Percentiles rank a stretch among this genome's conserved stretches.
phyloP scores from a whole-genome alignment of 2,888 invertebrate species.

The Bembecia ichneumoniformis region DNA sequence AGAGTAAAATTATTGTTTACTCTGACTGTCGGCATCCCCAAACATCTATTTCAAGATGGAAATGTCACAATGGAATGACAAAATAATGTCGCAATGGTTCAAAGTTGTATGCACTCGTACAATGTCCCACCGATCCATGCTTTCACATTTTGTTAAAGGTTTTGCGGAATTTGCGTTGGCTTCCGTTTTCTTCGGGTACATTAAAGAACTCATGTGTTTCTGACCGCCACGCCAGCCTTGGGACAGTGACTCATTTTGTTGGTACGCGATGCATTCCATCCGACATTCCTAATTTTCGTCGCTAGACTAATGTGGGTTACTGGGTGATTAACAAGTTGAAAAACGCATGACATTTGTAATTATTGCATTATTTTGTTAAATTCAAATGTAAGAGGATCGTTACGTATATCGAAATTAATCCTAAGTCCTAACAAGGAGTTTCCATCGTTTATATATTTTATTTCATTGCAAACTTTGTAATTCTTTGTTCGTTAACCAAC shows the following conservation, averaged over 20 bases:
- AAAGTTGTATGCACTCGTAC: slow-evolving; percentile 17
- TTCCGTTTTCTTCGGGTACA: slow-evolving; percentile 11
- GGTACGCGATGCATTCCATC: slow-evolving; percentile 46
- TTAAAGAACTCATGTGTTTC: slow-evolving; percentile 5
- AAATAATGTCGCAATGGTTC: slow-evolving; percentile 22
- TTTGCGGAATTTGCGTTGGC: slow-evolving; percentile 9
- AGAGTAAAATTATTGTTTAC: slow-evolving; percentile 14
- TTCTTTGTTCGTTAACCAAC: slow-evolving; percentile 57
- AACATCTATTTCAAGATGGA: slow-evolving; percentile 6
- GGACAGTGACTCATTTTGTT: slow-evolving; percentile 42
- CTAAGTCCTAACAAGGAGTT: slow-evolving; percentile 31
- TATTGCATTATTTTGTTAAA: too few species aligned
- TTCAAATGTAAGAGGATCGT: too few species aligned
- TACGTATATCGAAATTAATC: too few species aligned
- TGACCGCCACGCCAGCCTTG: slow-evolving; percentile 9
- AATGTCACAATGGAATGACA: slow-evolving; percentile 17
- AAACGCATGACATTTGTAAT: too few species aligned
- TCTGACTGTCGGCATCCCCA: slow-evolving; percentile 12
- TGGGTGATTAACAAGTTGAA: neutral
- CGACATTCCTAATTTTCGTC: slow-evolving; percentile 35
- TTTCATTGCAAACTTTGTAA: slow-evolving; percentile 31
- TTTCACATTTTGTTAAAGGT: neutral
- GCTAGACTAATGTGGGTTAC: neutral
- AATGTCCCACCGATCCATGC: slow-evolving; percentile 20
- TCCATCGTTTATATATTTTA: slow-evolving; percentile 6